A percentile compares a stretch with the other conserved stretches of the same genome.
Conservation (phyloP, 2,888 invertebrate species). For the Drosophila rubida region DNA sequence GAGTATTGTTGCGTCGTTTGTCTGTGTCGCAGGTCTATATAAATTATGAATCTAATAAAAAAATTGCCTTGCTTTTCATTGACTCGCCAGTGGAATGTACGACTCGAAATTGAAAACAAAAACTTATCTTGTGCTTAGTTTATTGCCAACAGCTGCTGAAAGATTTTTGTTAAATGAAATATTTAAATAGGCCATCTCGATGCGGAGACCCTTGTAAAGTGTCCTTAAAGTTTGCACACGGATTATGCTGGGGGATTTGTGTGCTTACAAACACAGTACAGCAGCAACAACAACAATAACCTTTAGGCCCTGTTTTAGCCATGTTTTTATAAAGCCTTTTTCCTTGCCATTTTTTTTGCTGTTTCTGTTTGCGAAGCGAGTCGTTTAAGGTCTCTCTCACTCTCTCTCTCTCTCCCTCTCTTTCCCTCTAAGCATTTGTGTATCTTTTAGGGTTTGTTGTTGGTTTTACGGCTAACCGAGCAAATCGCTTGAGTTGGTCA, state of each 20-base stretch:
- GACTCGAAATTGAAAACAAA: slow-evolving; percentile 42
- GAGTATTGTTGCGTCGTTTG: neutral
- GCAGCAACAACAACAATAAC: slow-evolving; percentile 37
- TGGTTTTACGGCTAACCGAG: slow-evolving; percentile 69
- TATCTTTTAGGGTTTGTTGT: slow-evolving; percentile 65
- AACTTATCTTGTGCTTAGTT: slow-evolving; percentile 38
- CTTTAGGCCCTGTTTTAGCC: slow-evolving; percentile 45
- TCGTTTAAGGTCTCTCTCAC: slow-evolving; percentile 57
- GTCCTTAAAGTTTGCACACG: slow-evolving; percentile 75
- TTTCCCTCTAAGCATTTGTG: slow-evolving; percentile 59
- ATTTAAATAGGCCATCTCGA: slow-evolving; percentile 63
- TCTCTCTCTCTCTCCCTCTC: no score
- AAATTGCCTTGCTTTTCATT: slow-evolving; percentile 15
- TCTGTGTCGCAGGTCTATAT: neutral
- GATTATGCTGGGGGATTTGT: slow-evolving; percentile 68
- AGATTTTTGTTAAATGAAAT: slow-evolving; percentile 61
- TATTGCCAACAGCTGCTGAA: slow-evolving; percentile 55
- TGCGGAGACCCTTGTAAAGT: slow-evolving; percentile 56
- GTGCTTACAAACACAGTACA: slow-evolving; percentile 44
- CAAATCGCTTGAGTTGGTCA: slow-evolving; percentile 76
- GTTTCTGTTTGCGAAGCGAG: slow-evolving; percentile 31
- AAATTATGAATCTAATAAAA: slow-evolving; percentile 1
- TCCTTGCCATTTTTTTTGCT: neutral
- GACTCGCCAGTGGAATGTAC: slow-evolving; percentile 22
- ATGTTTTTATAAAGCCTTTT: slow-evolving; percentile 59